Conservation (phyloP, 2,888 invertebrate species). For the Lydus trimaculatus region DNA sequence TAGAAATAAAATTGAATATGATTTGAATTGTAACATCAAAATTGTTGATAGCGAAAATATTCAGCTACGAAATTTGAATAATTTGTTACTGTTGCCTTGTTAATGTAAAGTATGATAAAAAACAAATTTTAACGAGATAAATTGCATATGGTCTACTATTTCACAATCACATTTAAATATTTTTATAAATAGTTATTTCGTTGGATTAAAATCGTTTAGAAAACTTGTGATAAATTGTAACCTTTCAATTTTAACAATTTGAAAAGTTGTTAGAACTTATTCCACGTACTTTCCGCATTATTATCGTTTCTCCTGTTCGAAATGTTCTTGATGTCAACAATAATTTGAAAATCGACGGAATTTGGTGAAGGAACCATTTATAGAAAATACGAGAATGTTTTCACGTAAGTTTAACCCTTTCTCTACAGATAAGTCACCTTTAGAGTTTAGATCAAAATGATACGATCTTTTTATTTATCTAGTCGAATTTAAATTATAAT, state of each 20-base stretch:
- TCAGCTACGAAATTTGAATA: no score
- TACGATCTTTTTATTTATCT: no score
- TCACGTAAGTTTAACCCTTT: neutral
- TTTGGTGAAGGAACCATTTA: neutral
- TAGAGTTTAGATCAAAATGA: no score
- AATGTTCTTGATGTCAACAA: neutral
- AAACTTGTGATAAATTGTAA: neutral
- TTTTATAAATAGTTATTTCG: neutral
- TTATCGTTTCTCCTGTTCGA: neutral
- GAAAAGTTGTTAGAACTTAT: neutral
- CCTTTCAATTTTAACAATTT: neutral
- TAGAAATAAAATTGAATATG: neutral
- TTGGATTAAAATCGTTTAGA: neutral
- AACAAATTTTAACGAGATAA: no score
- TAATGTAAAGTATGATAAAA: no score
- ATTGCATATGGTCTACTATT: no score
- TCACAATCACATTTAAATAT: no score
- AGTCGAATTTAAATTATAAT: no score
- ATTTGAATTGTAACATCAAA: neutral
- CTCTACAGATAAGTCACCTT: no score
- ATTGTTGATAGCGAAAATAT: neutral
- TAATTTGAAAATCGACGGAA: neutral
- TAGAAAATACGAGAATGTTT: neutral
- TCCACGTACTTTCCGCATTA: conserved; percentile 5
- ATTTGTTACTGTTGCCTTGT: no score